Percentiles rank a stretch among this genome's conserved stretches.
Conservation (phyloP, 2,888 invertebrate genomes). For the Calephelis perditalis region DNA sequence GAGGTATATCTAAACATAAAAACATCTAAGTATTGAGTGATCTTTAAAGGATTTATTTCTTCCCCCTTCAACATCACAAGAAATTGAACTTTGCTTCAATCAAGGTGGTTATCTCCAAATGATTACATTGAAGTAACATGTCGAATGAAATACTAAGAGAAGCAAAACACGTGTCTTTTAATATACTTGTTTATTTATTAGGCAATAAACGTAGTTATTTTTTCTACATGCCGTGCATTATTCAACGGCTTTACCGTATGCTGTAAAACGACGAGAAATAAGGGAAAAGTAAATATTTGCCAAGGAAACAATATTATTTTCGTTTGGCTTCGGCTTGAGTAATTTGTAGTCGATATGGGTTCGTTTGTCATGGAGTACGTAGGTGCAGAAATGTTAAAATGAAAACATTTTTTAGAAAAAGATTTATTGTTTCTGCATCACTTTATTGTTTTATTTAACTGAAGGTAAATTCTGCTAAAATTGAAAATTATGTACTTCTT, state of each 20-base stretch:
- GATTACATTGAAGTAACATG: no score
- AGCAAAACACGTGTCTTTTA: slow-evolving; percentile 17
- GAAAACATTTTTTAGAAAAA: no score
- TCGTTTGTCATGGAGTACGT: slow-evolving; percentile 46
- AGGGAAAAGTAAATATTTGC: slow-evolving; percentile 69
- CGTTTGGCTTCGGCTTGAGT: slow-evolving; percentile 52
- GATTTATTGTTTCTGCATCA: no score
- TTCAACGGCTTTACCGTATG: slow-evolving; percentile 18
- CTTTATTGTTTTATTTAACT: no score
- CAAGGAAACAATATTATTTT: slow-evolving; percentile 76
- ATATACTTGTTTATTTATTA: slow-evolving; percentile 18
- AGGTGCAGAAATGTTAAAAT: slow-evolving; percentile 25
- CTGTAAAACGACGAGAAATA: slow-evolving; percentile 52
- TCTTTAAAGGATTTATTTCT: no score
- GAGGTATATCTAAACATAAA: no score
- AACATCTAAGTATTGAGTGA: no score
- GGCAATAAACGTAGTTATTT: slow-evolving; percentile 24
- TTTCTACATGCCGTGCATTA: slow-evolving; percentile 20
- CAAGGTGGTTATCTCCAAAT: no score
- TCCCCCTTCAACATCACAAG: no score
- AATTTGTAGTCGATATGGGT: slow-evolving; percentile 75
- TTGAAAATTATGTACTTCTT: no score
- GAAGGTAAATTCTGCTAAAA: no score
- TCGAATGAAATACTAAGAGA: neutral
- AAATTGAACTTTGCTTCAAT: no score